These are phyloP conservation scores for Archips crataeganus DNA, from an alignment of 2,888 invertebrate species.

Conservation along the genomic window DNA sequence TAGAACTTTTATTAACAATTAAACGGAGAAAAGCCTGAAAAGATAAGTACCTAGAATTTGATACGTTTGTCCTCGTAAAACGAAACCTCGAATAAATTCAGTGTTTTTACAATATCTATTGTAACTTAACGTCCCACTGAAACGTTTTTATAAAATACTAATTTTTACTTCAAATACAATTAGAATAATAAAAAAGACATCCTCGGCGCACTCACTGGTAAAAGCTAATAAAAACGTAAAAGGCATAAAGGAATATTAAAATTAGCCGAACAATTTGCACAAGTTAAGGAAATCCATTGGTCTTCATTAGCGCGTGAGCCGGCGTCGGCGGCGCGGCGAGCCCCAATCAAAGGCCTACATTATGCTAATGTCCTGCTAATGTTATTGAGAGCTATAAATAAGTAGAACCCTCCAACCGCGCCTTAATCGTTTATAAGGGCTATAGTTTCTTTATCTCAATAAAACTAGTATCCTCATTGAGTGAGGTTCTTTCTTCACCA, in stretches of 20 bases:
- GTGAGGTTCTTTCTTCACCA: not conserved
- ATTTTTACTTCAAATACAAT: not conserved
- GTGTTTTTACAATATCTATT: too few relatives aligned
- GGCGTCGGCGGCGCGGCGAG: conserved; percentile 20
- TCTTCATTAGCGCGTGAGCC: conserved; percentile 44
- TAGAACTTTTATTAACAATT: too few relatives aligned
- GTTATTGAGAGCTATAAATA: conserved; percentile 43
- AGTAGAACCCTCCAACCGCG: not conserved
- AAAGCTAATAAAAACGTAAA: conserved; percentile 10
- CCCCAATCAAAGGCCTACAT: conserved; percentile 41
- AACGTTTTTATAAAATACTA: too few relatives aligned
- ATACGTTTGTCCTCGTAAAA: too few relatives aligned
- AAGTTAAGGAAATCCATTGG: conserved; percentile 44
- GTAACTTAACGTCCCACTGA: too few relatives aligned
- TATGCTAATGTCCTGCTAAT: conserved; percentile 47
- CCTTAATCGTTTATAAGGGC: conserved; percentile 13
- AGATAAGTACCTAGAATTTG: too few relatives aligned
- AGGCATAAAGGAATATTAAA: conserved; percentile 27
- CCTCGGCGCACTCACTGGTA: not conserved
- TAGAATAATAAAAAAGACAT: not conserved
- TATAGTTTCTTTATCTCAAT: conserved; percentile 12
- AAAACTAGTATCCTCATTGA: conserved; percentile 1
- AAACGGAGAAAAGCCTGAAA: too few relatives aligned
- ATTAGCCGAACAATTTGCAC: conserved; percentile 52
- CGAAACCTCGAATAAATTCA: too few relatives aligned